A percentile compares a stretch with the other conserved stretches of the same genome.
Evolutionary conservation across 2,797 vertebrate species (phyloP).

Genomic region (Sebastes goodei): DNA sequence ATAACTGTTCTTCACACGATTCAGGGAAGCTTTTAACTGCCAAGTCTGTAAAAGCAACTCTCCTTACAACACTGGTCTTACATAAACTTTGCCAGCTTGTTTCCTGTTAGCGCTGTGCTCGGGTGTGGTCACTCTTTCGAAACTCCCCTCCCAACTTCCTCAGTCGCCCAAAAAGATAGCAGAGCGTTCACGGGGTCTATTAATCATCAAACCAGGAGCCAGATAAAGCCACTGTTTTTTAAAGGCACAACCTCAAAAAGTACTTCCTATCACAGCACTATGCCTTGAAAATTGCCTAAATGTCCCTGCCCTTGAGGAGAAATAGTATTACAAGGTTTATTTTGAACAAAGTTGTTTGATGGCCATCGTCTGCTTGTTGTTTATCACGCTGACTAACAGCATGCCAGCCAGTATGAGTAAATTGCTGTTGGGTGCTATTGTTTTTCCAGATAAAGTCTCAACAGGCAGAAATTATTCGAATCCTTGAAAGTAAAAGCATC

Average conservation of each 20-base stretch:
- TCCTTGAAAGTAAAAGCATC: conserved; percentile 94
- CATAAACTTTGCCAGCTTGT: neutral
- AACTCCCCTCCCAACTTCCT: conserved; percentile 60
- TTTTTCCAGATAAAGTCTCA: conserved; percentile 91
- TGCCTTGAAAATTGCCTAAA: neutral
- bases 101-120: conserved; percentile 9
- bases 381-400: neutral
- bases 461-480: conserved; percentile 90
- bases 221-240: conserved; percentile 6
- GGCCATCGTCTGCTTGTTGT: neutral
- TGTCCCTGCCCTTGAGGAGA: neutral
- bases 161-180: conserved; percentile 32
- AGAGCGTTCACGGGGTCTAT: conserved; percentile 24
- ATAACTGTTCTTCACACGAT: neutral
- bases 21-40: neutral
- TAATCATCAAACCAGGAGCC: conserved; percentile 60
- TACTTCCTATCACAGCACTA: neutral
- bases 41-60: neutral
- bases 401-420: neutral
- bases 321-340: neutral
- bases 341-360: neutral
- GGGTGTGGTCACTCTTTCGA: conserved; percentile 55
- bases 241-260: conserved; percentile 10
- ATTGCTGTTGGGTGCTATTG: neutral
- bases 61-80: neutral